These are phyloP conservation scores for Myotis lucifugus DNA, from an alignment of 2,113 vertebrate species.

Conservation along the genomic window DNA sequence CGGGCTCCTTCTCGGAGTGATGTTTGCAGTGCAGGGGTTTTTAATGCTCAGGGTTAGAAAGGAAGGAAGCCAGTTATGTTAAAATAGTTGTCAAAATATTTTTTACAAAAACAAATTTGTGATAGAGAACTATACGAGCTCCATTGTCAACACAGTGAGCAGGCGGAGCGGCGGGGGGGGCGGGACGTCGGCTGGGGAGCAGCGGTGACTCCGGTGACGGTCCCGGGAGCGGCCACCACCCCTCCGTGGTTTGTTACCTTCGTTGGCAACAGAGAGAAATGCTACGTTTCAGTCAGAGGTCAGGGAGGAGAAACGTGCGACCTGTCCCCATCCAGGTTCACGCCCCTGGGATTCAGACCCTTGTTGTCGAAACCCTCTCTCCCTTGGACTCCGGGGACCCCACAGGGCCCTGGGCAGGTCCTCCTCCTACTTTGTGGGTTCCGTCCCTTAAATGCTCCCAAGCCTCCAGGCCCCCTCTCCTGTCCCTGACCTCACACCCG, in stretches of 20 bases:
- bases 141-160: background rate
- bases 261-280: background rate
- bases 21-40: background rate
- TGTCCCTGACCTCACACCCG: background rate
- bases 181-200: fast-evolving
- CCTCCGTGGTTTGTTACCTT: background rate
- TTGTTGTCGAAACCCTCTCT: background rate
- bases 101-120: conserved; percentile 11
- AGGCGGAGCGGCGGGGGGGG: background rate
- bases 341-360: background rate
- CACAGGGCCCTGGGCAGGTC: background rate
- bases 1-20: background rate
- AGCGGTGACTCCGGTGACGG: background rate
- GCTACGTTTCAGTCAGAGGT: background rate
- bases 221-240: fast-evolving
- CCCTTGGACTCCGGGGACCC: background rate
- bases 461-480: background rate
- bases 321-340: background rate
- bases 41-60: background rate
- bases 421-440: background rate
- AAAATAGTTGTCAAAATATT: conserved; percentile 52
- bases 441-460: background rate
- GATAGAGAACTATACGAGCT: background rate
- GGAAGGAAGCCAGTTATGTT: background rate
- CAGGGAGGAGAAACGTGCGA: background rate